Evolutionary conservation across 2,797 vertebrate species (phyloP).

Genomic region (Urophycis tenuis): DNA sequence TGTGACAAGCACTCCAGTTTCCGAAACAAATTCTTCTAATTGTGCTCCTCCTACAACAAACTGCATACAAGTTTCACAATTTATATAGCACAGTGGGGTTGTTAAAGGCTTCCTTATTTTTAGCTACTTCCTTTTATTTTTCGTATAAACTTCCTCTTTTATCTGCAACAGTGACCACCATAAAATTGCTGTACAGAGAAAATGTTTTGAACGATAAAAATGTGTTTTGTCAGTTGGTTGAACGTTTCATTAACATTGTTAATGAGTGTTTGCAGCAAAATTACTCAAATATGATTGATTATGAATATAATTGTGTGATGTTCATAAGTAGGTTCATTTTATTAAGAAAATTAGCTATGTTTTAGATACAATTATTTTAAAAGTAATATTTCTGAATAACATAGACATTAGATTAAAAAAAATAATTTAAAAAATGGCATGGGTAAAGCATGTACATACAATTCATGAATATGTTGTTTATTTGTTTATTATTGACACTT

Average conservation of each 20-base stretch:
- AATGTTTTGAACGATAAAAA: background rate
- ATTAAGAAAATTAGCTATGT: background rate
- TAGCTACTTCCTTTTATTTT: constrained; percentile 68
- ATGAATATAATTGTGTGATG: background rate
- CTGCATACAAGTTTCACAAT: background rate
- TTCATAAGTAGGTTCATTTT: background rate
- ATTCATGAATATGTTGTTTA: background rate
- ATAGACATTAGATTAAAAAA: background rate
- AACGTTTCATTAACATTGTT: background rate
- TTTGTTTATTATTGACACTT: background rate
- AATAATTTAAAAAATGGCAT: background rate
- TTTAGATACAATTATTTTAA: background rate
- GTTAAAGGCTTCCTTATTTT: constrained; percentile 72
- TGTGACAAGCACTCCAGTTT: constrained; percentile 4
- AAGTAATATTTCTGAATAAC: background rate
- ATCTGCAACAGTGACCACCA: constrained; percentile 53
- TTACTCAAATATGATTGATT: background rate
- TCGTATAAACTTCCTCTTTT: constrained; percentile 64
- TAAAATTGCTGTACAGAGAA: constrained; percentile 12
- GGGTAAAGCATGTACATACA: background rate
- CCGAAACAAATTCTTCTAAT: background rate
- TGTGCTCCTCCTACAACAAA: background rate
- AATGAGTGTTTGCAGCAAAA: background rate
- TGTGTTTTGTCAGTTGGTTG: too few relatives aligned
- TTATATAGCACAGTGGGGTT: constrained; percentile 31